Base-by-base conservation (phyloP, 1,140 invertebrate species). In the Drosophila aff. region DNA sequence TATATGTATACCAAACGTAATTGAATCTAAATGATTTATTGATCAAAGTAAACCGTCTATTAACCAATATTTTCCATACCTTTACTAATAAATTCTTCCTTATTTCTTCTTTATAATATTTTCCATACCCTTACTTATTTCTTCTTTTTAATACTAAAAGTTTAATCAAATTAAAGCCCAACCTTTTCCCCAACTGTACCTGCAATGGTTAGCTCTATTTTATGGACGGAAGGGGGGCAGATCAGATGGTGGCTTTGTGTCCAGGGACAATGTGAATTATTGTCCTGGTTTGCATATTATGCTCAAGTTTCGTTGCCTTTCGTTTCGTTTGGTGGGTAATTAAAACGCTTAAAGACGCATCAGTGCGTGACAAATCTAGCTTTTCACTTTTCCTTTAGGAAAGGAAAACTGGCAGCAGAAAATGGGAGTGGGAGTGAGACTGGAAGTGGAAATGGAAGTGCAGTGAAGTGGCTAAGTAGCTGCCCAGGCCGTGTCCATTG, bases 271-370 rank as follows among this genome's bases (percentile, higher is more conserved):
- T 90, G 84, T 89, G 84, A 89, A 90, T 89, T 89, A 89, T 84
- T 84, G 81, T 89, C 85, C 84, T 84, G 81, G 85, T 76, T 90
- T 89, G 81, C 84, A 84, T 89, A 89, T 89, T 89, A 89, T 89
- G 81, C 81, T 75, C 87, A 89, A 87, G 85, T 59, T 47, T 61
- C 66, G 43, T 62, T 78, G 26, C 57, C 58, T 77, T 77, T 76
- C 75, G 59, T 72, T 79, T 77, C 75, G 64, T 77, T 77, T 77
- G 74, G 87, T 81, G 87, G 87, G 87, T 91, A 91, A 91, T 91
- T 91, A 91, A 91, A 91, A 91, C 82, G 87, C 87, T 91, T 91
- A 83, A 86, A 91, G 87, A 82, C 83, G 87, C 87, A 91, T 91
- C 87, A 91, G 87, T 81, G 87, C 87, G 87, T 91, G 87, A 91